These are phyloP conservation scores for Gortyna flavago DNA, from an alignment of 2,888 invertebrate genomes.

Conservation along the genomic window DNA sequence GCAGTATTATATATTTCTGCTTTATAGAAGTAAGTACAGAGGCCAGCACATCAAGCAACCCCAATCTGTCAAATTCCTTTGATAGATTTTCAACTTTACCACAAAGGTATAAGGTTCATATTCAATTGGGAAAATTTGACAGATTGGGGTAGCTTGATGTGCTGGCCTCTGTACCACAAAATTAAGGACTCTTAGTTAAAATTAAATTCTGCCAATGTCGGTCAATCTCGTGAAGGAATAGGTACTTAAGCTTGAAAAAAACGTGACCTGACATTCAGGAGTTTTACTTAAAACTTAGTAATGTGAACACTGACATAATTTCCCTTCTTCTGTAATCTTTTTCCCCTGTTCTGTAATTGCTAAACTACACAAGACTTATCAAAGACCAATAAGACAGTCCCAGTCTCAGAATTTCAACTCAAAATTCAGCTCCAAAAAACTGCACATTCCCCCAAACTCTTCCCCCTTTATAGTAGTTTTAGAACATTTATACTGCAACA, in stretches of 20 bases:
- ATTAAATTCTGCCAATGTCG: background rate
- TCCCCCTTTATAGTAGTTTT: slow-evolving; percentile 48
- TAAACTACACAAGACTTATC: background rate
- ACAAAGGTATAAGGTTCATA: no score
- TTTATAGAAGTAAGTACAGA: background rate
- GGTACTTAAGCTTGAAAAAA: background rate
- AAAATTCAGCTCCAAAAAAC: slow-evolving; percentile 30
- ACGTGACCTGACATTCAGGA: background rate
- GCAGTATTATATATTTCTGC: no score
- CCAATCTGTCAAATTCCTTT: no score
- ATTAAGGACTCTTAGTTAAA: background rate
- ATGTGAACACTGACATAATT: background rate
- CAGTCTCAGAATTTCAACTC: background rate
- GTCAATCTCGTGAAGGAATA: background rate
- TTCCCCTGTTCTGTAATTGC: background rate
- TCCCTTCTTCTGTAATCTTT: no score
- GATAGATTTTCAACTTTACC: no score
- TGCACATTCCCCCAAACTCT: slow-evolving; percentile 29
- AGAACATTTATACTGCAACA: slow-evolving; percentile 65
- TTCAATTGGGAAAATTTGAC: no score
- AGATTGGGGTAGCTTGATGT: no score
- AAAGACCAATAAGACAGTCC: background rate
- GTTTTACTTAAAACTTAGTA: background rate
- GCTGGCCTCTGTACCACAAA: no score
- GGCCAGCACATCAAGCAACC: no score